Evolutionary conservation across 1,140 invertebrate species (phyloP).

Genomic region (Sesamia nonagrioides): DNA sequence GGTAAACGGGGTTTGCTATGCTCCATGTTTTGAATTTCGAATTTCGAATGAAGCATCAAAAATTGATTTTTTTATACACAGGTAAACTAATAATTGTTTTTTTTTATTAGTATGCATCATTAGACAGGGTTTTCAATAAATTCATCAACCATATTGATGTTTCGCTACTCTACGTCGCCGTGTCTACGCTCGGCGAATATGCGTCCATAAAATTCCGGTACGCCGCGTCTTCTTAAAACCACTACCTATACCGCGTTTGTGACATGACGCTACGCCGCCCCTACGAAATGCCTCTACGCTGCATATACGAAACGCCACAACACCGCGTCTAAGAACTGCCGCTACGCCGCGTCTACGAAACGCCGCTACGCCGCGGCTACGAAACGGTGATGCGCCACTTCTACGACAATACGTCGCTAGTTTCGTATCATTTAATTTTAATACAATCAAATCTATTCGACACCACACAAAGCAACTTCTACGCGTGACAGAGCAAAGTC

Average conservation of each 20-base stretch:
- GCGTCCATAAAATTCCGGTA: background rate
- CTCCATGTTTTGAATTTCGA: constrained; percentile 46
- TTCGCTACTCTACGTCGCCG: background rate
- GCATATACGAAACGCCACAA: background rate
- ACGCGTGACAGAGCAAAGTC: too few species aligned
- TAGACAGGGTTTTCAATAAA: background rate
- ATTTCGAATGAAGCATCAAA: constrained; percentile 38
- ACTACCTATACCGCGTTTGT: background rate
- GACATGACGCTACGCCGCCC: background rate
- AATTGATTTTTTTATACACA: background rate
- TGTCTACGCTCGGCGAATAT: background rate
- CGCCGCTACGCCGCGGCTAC: background rate
- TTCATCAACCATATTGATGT: too few species aligned
- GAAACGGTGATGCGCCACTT: background rate
- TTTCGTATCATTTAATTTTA: too few species aligned
- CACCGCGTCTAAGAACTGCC: background rate
- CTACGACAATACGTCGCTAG: background rate
- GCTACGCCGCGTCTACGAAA: background rate
- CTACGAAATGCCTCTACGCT: background rate
- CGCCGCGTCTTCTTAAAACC: background rate
- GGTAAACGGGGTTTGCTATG: constrained; percentile 53
- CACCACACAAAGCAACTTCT: background rate
- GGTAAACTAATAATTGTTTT: too few species aligned
- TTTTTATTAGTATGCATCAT: too few species aligned
- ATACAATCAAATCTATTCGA: too few species aligned